Evolutionary conservation across 2,113 vertebrate species (phyloP).

Genomic region (Callospermophilus lateralis): DNA sequence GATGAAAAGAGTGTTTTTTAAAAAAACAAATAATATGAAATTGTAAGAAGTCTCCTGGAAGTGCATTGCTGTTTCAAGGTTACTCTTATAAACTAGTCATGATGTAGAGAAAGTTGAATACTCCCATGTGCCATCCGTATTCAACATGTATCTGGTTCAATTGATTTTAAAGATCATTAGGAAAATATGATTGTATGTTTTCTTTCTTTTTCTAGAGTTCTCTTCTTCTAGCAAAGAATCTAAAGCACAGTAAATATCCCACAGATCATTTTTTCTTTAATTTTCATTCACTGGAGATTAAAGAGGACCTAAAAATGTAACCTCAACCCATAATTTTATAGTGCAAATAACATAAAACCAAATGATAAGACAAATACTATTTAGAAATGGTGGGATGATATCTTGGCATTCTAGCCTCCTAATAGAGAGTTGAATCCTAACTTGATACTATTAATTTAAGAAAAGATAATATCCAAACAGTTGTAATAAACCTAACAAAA

Average conservation of each 20-base stretch:
- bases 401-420: not conserved
- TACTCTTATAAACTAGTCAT: not conserved
- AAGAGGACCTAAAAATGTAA: not conserved
- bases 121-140: not conserved
- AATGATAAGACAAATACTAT: not conserved
- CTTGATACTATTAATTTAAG: not conserved
- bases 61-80: not conserved
- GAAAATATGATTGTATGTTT: not conserved
- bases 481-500: not conserved
- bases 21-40: not conserved
- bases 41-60: not conserved
- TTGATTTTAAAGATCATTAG: not conserved
- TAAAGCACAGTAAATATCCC: not conserved
- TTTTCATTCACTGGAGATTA: not conserved
- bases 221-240: not conserved
- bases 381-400: not conserved
- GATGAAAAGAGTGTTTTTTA: no score
- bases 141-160: not conserved
- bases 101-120: not conserved
- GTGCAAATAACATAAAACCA: not conserved
- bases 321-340: not conserved
- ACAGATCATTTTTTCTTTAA: not conserved
- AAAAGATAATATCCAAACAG: not conserved
- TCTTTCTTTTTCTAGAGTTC: not conserved
- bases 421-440: not conserved